These are phyloP conservation scores for Parazoanthus atlanticus DNA, from an alignment of 92 coral and sea anemone species.

Conservation along the genomic window DNA sequence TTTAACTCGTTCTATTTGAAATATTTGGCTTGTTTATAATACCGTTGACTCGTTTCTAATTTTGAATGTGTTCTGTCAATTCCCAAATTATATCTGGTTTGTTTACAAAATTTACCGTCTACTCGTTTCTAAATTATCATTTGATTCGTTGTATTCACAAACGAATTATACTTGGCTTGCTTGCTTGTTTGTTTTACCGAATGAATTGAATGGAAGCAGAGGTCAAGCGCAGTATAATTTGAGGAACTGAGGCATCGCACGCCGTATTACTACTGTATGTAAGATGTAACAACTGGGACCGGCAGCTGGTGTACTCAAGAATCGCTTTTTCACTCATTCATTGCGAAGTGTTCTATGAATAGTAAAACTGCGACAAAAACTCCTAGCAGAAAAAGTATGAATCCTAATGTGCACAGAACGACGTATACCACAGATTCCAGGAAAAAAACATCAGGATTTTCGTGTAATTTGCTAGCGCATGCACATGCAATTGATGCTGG, in stretches of 20 bases:
- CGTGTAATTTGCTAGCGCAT: too few relatives aligned
- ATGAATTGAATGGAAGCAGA: neutral
- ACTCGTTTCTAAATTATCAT: neutral
- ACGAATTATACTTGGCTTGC: neutral
- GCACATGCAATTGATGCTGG: too few relatives aligned
- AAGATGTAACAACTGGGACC: neutral
- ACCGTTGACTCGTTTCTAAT: too few relatives aligned
- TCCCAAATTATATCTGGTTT: neutral
- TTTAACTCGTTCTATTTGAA: too few relatives aligned
- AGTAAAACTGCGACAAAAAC: slow-evolving; percentile 2
- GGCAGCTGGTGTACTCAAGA: neutral
- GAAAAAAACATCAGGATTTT: too few relatives aligned
- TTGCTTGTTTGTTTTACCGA: neutral
- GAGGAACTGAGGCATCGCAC: neutral
- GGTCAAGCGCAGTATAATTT: neutral
- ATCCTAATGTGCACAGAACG: too few relatives aligned
- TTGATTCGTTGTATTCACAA: neutral
- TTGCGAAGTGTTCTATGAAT: neutral
- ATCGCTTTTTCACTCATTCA: neutral
- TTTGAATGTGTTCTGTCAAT: neutral
- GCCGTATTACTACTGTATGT: neutral
- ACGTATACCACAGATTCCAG: too few relatives aligned
- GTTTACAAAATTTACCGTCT: too few relatives aligned
- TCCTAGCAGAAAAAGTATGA: neutral
- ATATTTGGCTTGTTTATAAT: too few relatives aligned